Evolutionary conservation across 2,888 invertebrate genomes (phyloP), one percentile per base, ranked within the genome.

Genomic region (Euspilapteryx auroguttella): DNA sequence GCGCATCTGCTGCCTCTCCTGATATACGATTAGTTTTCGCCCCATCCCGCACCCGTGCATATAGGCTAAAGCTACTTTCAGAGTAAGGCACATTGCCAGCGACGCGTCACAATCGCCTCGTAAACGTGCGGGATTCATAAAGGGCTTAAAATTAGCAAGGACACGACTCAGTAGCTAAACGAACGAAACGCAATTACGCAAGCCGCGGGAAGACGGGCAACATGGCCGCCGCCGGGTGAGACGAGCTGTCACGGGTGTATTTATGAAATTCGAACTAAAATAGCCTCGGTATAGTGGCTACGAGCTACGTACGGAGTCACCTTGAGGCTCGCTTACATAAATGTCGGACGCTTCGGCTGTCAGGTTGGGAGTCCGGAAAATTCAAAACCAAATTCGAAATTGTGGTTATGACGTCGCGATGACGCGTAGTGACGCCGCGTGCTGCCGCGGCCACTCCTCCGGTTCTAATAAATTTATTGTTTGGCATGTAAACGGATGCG

Each of bases 401-500:
- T n/a, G n/a, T n/a, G n/a, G n/a, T n/a, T n/a, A n/a, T 25, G 25
- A 25, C 31, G 25, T 24, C 51, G 45, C 46, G 37, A 47, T 71
- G 73, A 71, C 73, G 73, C 41, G 52, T 54, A 48, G 58, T 66
- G 69, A 66, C 64, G 68, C 49, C 45, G 43, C 17, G 51, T 51
- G 54, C 50, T 55, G 64, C 64, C 62, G 61, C 61, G 71, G 65
- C 73, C 71, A 73, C 71, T 73, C 73, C 66, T 65, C 69, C 25
- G 23, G 58, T 56, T 56, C 69, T 64, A 73, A 75, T 73, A 71
- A 73, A 73, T 75, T 73, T 75, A 75, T 73, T 71, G 75, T 75
- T 73, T 75, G 75, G 75, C 75, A 71, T 73, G 73, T 71, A 71
- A 68, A 69, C 75, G 68, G 69, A 71, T 66, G 71, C 65, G 71